Conservation (phyloP, 2,113 vertebrate species). For the Halcyon senegalensis region DNA sequence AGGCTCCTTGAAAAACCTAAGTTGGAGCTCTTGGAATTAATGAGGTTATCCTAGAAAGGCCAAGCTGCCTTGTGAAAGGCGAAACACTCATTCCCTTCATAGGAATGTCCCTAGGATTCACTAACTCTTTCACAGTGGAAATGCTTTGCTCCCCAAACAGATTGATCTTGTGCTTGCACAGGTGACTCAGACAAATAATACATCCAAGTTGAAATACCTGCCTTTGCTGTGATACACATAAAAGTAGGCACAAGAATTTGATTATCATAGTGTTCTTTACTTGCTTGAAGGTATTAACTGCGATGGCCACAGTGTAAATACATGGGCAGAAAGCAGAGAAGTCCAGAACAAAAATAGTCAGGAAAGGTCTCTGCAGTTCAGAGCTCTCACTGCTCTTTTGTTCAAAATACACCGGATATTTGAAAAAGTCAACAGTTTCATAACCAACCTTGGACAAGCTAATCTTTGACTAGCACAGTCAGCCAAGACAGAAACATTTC, state of each 20-base stretch:
- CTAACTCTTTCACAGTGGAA: not conserved
- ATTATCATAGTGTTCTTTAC: not conserved
- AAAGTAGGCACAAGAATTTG: not conserved
- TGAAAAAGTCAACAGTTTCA: conserved; percentile 67
- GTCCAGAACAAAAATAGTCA: not conserved
- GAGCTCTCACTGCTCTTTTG: not conserved
- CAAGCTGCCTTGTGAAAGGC: not conserved
- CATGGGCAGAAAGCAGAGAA: not conserved
- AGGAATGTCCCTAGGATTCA: not conserved
- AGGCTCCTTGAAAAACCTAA: rapidly evolving
- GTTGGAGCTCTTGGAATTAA: not conserved
- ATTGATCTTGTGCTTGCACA: not conserved
- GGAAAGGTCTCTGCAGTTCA: not conserved
- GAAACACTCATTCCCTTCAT: not conserved
- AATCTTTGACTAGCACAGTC: conserved; percentile 61
- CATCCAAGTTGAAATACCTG: not conserved
- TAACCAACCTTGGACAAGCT: conserved; percentile 66
- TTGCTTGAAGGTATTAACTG: not conserved
- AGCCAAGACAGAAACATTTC: not conserved
- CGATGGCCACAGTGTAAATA: not conserved
- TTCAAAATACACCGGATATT: not conserved
- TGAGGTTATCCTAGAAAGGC: not conserved
- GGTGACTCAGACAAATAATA: not conserved
- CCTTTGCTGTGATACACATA: not conserved
- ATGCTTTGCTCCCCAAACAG: not conserved